phyloP scores from a whole-genome alignment of 2,797 vertebrate species.

The Catostomus latipinnis region DNA sequence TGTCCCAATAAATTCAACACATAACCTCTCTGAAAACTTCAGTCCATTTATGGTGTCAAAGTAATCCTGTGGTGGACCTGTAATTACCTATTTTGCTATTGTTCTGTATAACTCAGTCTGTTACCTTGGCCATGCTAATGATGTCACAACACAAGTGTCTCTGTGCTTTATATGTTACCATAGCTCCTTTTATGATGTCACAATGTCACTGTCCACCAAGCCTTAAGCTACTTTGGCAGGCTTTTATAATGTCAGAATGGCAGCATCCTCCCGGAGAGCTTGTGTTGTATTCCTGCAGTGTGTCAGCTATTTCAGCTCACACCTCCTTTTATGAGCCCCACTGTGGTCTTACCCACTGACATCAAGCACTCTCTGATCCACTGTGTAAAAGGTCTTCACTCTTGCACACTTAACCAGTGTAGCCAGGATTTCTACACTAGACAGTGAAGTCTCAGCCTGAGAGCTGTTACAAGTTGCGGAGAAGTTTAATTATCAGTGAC shows the following conservation, averaged over 20 bases:
- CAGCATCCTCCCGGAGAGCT: conserved; percentile 54
- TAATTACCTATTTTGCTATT: conserved; percentile 4
- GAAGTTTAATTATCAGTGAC: conserved; percentile 33
- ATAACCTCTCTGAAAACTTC: neutral
- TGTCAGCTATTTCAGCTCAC: conserved; percentile 77
- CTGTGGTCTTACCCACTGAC: conserved; percentile 66
- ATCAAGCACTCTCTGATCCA: conserved; percentile 34
- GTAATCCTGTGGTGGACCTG: neutral
- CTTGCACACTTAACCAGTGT: conserved; percentile 46
- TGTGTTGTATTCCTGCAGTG: conserved; percentile 53
- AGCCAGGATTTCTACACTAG: conserved; percentile 48
- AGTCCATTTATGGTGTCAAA: conserved; percentile 21
- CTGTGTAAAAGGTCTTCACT: conserved; percentile 33
- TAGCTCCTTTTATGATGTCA: conserved; percentile 78
- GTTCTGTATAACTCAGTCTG: conserved; percentile 26
- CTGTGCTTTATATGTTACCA: conserved; percentile 75
- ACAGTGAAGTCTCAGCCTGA: conserved; percentile 45
- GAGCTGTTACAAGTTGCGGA: conserved; percentile 24
- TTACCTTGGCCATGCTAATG: conserved; percentile 51
- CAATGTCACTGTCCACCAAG: conserved; percentile 64
- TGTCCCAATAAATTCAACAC: neutral
- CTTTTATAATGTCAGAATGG: conserved; percentile 60
- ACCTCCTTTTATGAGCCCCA: conserved; percentile 80
- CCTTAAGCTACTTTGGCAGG: conserved; percentile 49
- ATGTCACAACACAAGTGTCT: conserved; percentile 55